phyloP scores from a whole-genome alignment of 2,797 vertebrate genomes.

The Heliangelus exortis region DNA sequence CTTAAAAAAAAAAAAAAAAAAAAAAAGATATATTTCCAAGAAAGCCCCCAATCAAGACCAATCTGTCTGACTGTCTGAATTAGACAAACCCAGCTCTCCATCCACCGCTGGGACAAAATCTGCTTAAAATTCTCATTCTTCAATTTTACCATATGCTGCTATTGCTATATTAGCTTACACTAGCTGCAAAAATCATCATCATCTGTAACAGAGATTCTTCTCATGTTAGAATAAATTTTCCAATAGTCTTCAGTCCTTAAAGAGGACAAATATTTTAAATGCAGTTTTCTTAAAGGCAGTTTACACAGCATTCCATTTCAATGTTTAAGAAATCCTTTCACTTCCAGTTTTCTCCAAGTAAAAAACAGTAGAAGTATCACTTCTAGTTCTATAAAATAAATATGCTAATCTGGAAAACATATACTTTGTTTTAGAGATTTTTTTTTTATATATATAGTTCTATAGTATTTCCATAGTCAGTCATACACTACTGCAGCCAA shows the following conservation, averaged over 20 bases:
- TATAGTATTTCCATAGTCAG: conserved; percentile 9
- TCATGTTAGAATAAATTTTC: background rate
- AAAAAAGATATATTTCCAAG: background rate
- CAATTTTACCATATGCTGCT: background rate
- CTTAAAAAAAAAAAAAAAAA: background rate
- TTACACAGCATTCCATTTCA: background rate
- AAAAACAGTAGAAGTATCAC: background rate
- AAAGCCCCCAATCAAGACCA: background rate
- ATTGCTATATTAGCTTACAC: background rate
- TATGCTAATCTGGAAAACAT: background rate
- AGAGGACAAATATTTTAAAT: background rate
- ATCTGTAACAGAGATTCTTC: background rate
- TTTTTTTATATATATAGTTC: background rate
- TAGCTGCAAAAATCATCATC: background rate
- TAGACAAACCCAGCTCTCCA: background rate
- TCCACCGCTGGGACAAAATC: background rate
- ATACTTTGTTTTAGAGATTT: background rate
- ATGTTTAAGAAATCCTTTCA: conserved; percentile 20
- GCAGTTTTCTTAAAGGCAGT: conserved; percentile 6
- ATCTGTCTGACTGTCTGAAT: background rate
- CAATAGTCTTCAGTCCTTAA: background rate
- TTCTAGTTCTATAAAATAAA: conserved; percentile 31
- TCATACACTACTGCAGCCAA: background rate
- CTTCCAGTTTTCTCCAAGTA: conserved; percentile 14
- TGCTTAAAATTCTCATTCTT: background rate